Conservation (phyloP, 1,140 invertebrate genomes). For the Nasonia giraulti region DNA sequence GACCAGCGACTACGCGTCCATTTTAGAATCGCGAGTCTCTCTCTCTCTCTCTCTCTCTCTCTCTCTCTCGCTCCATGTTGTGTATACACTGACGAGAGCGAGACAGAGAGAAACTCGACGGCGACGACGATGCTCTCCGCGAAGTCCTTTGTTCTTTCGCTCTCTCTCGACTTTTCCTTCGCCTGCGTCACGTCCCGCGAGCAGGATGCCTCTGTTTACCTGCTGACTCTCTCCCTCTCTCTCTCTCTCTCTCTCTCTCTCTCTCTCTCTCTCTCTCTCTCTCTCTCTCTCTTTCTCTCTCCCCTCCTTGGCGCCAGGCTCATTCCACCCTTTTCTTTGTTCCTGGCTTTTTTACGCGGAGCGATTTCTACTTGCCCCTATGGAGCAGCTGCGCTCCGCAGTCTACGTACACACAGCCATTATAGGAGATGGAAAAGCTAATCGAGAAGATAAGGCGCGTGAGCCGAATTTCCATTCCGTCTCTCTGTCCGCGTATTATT, state of each 20-base stretch:
- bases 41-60: conserved; percentile 18
- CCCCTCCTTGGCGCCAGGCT: conserved; percentile 56
- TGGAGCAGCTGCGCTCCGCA: neutral
- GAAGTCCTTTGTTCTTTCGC: conserved; percentile 33
- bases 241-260: no score
- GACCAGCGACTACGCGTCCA: neutral
- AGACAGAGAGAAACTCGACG: neutral
- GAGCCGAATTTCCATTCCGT: neutral
- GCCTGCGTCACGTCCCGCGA: neutral
- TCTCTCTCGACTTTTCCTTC: neutral
- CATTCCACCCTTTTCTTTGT: conserved; percentile 64
- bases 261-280: no score
- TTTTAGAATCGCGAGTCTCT: conserved; percentile 25
- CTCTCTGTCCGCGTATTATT: neutral
- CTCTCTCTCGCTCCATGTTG: conserved; percentile 6
- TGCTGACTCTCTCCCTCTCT: conserved; percentile 26
- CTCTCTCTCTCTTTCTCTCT: no score
- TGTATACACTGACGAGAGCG: neutral
- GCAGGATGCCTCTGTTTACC: conserved; percentile 1
- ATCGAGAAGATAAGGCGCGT: neutral
- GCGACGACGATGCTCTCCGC: neutral
- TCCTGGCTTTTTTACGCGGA: conserved; percentile 49
- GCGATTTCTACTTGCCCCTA: neutral
- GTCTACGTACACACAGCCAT: neutral
- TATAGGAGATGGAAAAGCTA: neutral